phyloP scores from a whole-genome alignment of 2,797 vertebrate genomes.

The Selene dorsalis region DNA sequence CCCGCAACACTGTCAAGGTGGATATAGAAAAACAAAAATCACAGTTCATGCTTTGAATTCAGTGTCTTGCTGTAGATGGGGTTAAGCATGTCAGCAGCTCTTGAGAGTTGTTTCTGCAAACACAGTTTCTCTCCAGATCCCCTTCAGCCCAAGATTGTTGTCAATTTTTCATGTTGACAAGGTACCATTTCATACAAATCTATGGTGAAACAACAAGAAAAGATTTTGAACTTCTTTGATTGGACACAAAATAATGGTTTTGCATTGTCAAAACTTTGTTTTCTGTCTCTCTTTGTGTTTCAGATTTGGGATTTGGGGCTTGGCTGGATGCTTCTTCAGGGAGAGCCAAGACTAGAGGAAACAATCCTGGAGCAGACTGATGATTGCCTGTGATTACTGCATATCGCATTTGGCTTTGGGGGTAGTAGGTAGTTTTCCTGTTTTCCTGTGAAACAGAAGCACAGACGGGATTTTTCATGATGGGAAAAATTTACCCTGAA shows the following conservation, averaged over 20 bases:
- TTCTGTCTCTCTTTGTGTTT: neutral
- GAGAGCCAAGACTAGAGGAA: constrained; percentile 35
- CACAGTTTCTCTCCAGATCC: neutral
- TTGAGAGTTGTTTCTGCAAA: neutral
- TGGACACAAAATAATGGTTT: constrained; percentile 8
- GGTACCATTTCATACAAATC: neutral
- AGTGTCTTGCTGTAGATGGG: constrained; percentile 14
- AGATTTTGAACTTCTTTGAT: neutral
- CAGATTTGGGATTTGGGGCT: constrained; percentile 18
- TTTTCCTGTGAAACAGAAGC: neutral
- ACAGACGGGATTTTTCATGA: neutral
- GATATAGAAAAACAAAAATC: constrained; percentile 47
- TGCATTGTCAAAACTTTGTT: constrained; percentile 8
- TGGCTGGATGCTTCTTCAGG: constrained; percentile 26
- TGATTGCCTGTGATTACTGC: constrained; percentile 48
- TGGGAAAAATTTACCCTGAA: neutral
- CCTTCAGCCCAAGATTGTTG: neutral
- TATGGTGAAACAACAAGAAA: neutral
- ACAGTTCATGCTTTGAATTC: constrained; percentile 34
- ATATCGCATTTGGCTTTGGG: constrained; percentile 40
- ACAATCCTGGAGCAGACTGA: constrained; percentile 32
- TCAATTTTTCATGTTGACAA: neutral
- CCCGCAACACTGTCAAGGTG: constrained; percentile 22
- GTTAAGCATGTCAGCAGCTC: constrained; percentile 9
- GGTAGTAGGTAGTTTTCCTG: neutral